These are phyloP conservation scores for Pseudomyrmex flavicornis DNA, from an alignment of 1,140 invertebrate genomes.

Conservation along the genomic window DNA sequence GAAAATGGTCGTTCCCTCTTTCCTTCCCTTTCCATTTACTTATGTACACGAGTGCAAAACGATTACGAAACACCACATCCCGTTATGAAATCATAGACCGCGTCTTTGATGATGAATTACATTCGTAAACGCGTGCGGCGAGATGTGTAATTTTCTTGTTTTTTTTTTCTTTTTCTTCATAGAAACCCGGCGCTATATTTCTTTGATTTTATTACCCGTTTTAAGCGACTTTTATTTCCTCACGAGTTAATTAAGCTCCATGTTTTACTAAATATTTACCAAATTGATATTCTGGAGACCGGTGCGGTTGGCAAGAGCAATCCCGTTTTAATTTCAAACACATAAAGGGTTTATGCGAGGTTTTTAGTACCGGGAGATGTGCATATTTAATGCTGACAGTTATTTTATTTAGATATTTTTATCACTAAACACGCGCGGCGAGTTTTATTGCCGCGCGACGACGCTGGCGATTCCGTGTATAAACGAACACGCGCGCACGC, in stretches of 20 bases:
- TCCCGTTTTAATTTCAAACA: not conserved
- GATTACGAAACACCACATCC: constrained; percentile 35
- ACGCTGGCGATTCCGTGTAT: not conserved
- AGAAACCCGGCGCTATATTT: not conserved
- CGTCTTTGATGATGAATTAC: not conserved
- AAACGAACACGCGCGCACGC: constrained; percentile 5
- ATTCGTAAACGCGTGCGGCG: constrained; percentile 9
- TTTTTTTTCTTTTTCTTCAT: not conserved
- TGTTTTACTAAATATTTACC: not conserved
- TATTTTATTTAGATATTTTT: not conserved
- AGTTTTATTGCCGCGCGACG: too few species aligned
- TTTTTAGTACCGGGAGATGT: not conserved
- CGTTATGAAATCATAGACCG: constrained; percentile 38
- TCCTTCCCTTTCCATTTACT: not conserved
- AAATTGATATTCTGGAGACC: constrained; percentile 40
- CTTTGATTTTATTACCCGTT: not conserved
- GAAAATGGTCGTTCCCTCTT: constrained; percentile 6
- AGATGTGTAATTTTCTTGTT: not conserved
- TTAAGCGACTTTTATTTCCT: not conserved
- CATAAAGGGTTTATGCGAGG: not conserved
- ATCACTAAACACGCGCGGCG: too few species aligned
- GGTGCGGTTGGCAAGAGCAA: constrained; percentile 24
- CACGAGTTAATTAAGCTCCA: not conserved
- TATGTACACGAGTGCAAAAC: not conserved
- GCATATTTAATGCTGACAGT: not conserved